Percentiles rank a stretch among this genome's conserved stretches.
Evolutionary conservation across 2,888 invertebrate genomes (phyloP).

Genomic region (Oithona nana): DNA sequence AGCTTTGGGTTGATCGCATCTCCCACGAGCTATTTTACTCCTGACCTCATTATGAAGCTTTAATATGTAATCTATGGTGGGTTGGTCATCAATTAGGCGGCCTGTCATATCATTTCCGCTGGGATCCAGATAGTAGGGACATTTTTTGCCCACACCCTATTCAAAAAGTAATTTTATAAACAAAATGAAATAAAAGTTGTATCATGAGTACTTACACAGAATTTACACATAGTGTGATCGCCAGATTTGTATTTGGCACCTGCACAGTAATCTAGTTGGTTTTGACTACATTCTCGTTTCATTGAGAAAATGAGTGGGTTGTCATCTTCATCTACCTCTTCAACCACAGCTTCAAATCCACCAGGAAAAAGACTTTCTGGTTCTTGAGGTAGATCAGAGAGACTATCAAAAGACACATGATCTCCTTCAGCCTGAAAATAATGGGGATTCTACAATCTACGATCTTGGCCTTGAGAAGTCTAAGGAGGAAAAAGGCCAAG

Average conservation of each 20-base stretch:
- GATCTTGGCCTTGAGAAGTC: neutral
- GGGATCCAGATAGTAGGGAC: slow-evolving; percentile 14
- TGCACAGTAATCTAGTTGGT: neutral
- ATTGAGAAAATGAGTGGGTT: neutral
- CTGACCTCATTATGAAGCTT: slow-evolving; percentile 15
- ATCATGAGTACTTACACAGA: slow-evolving; percentile 4
- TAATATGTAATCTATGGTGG: slow-evolving; percentile 4
- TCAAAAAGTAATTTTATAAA: neutral
- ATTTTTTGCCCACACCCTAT: slow-evolving; percentile 11
- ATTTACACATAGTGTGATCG: slow-evolving; percentile 10
- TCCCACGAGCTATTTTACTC: slow-evolving; percentile 15
- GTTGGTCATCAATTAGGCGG: neutral
- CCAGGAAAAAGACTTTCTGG: neutral
- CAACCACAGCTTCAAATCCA: neutral
- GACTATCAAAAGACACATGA: too few relatives aligned
- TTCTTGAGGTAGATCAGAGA: neutral
- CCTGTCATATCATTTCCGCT: slow-evolving; percentile 4
- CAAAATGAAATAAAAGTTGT: too few relatives aligned
- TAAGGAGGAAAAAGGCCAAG: neutral
- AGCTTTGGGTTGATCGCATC: slow-evolving; percentile 16
- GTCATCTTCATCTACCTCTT: neutral
- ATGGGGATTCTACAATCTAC: too few relatives aligned
- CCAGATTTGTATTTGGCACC: neutral
- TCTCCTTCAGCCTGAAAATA: too few relatives aligned
- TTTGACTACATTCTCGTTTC: neutral